Evolutionary conservation across 2,797 vertebrate species (phyloP), one percentile per base, ranked within the genome.

Genomic region (Microctenopoma stevenorrisi): DNA sequence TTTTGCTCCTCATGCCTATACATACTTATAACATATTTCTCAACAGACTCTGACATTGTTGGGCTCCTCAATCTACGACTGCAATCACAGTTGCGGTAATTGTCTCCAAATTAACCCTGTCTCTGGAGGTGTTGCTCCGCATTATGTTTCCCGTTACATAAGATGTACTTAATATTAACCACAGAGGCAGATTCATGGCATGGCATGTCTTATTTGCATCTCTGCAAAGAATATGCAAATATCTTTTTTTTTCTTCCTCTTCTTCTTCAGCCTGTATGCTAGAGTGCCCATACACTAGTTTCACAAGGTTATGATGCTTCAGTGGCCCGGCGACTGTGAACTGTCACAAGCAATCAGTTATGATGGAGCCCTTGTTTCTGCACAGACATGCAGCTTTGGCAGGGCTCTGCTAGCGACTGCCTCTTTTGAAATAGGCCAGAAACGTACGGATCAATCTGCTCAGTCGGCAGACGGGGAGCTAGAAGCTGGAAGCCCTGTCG

Each of bases 281-380:
- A 89, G 78, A 92, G 74, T 86, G 85, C 86, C 83, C 81, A 68
- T 90, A 85, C 90, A 87, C 90, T 89, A 82, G 86, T 87, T 89
- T 85, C 89, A 90, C 89, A 92, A 93, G 91, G 91, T 91, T 92
- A 90, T 83, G 88, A 90, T 87, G 89, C 91, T 91, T 89, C 91
- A 91, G 86, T 89, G 90, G 91, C 88, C 87, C 74, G 67, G 88
- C 83, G 82, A 92, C 91, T 91, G 89, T 88, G 89, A 91, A 89
- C 92, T 93, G 92, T 93, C 90, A 92, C 89, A 91, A 89, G 85
- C 82, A 88, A 93, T 93, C 90, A 91, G 78, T 78, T 86, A 83
- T 90, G 89, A 92, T 89, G 86, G 86, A 92, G 89, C 87, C 89
- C 83, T 88, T 82, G 84, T 91, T 89, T 84, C 81, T 88, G 84